phyloP scores from a whole-genome alignment of 1,140 invertebrate genomes.

The Eubasilissa regina region DNA sequence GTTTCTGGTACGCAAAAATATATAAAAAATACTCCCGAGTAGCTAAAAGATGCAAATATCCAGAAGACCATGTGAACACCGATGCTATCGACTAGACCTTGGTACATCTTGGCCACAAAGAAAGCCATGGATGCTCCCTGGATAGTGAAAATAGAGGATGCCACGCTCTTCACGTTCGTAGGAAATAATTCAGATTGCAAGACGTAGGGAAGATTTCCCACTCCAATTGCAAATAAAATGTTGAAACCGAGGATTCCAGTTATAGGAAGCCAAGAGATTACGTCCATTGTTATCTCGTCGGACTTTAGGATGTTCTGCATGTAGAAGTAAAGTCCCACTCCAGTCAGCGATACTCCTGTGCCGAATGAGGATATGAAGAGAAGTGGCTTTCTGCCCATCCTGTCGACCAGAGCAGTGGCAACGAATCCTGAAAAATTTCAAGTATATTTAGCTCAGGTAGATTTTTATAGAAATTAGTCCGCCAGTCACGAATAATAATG shows the following conservation, averaged over 20 bases:
- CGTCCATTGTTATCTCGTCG: conserved; percentile 61
- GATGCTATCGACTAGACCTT: conserved; percentile 71
- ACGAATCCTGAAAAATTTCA: conserved; percentile 70
- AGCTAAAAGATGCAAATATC: conserved; percentile 73
- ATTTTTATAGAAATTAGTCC: too few species aligned
- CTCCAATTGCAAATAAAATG: conserved; percentile 73
- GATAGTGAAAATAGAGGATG: conserved; percentile 68
- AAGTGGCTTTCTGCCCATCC: conserved; percentile 80
- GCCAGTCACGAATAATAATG: too few species aligned
- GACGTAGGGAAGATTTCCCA: conserved; percentile 76
- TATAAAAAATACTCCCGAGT: conserved; percentile 74
- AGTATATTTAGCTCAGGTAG: background rate
- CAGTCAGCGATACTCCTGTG: conserved; percentile 71
- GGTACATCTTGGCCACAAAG: conserved; percentile 73
- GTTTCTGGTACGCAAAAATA: conserved; percentile 81
- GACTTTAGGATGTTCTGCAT: conserved; percentile 66
- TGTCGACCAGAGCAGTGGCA: conserved; percentile 81
- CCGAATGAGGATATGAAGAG: conserved; percentile 76
- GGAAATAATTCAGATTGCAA: conserved; percentile 78
- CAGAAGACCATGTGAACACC: conserved; percentile 74
- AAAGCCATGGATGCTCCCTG: conserved; percentile 70
- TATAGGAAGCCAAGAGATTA: conserved; percentile 71
- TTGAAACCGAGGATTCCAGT: conserved; percentile 75
- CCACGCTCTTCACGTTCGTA: conserved; percentile 75
- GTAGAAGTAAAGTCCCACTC: conserved; percentile 72